phyloP scores from a whole-genome alignment of 2,888 invertebrate species.

The Pristionchus fissidentatus region DNA sequence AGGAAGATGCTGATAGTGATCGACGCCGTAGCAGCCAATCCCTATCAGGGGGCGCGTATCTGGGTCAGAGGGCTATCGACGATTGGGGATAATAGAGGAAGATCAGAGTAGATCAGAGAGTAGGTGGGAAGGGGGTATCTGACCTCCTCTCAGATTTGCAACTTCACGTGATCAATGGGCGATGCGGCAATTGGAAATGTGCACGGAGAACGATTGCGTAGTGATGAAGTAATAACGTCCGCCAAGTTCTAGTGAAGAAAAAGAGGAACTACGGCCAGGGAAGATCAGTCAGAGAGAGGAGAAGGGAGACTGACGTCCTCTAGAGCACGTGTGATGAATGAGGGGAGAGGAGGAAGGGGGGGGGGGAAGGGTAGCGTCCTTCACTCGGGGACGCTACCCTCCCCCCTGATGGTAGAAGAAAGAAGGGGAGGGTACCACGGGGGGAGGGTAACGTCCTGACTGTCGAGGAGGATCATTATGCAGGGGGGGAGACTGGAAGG shows the following conservation, averaged over 20 bases:
- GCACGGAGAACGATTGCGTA: too few relatives aligned
- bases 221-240: too few relatives aligned
- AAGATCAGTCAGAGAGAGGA: not conserved
- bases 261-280: too few relatives aligned
- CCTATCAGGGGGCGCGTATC: not conserved
- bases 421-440: not conserved
- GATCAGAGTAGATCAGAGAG: not conserved
- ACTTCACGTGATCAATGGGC: not conserved
- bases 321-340: conserved; percentile 37
- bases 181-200: not conserved
- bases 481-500: not conserved
- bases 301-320: conserved; percentile 7
- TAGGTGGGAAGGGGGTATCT: not conserved
- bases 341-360: not conserved
- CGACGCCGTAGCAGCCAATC: too few relatives aligned
- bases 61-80: not conserved
- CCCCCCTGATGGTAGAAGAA: not conserved
- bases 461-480: not conserved
- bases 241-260: too few relatives aligned
- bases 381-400: not conserved
- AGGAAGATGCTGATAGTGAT: not conserved
- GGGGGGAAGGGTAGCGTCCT: not conserved
- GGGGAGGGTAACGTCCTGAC: not conserved
- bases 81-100: not conserved
- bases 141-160: not conserved